These are phyloP conservation scores for Idaea straminata DNA, from an alignment of 2,888 invertebrate genomes.

Conservation along the genomic window DNA sequence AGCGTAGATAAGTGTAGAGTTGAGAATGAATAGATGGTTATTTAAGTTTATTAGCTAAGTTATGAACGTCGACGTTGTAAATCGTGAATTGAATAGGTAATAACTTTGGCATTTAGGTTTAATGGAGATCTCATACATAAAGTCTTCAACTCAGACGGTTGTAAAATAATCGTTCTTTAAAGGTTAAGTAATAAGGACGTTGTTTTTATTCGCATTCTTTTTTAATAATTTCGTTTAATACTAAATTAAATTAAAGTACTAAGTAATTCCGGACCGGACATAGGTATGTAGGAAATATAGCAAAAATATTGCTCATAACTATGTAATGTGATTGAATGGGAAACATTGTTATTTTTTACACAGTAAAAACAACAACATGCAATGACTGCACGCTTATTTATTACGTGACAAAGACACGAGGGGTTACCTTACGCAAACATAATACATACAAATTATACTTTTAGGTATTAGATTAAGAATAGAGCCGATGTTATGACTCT, in stretches of 20 bases:
- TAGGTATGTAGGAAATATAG: background rate
- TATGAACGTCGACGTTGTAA: constrained; percentile 23
- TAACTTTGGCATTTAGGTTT: constrained; percentile 22
- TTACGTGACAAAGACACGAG: constrained; percentile 21
- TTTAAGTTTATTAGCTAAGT: constrained; percentile 24
- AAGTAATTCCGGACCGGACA: background rate
- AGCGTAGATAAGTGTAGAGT: constrained; percentile 29
- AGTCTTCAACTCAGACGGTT: constrained; percentile 15
- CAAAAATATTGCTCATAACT: background rate
- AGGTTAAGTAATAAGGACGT: constrained; percentile 16
- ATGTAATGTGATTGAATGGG: background rate
- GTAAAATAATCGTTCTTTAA: constrained; percentile 13
- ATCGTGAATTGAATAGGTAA: constrained; percentile 22
- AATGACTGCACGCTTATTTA: constrained; percentile 36
- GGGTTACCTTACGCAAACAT: background rate
- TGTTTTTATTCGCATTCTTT: constrained; percentile 1
- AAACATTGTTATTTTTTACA: constrained; percentile 38
- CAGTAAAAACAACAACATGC: constrained; percentile 40
- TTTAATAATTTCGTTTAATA: no score
- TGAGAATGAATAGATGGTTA: constrained; percentile 30
- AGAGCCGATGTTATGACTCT: background rate
- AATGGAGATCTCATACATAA: constrained; percentile 23
- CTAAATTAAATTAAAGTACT: background rate
- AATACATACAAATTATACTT: no score
- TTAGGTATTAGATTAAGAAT: no score